Percentiles rank a stretch among this genome's conserved stretches.
Evolutionary conservation across 2,797 vertebrate species (phyloP).

Genomic region (Mareca penelope): DNA sequence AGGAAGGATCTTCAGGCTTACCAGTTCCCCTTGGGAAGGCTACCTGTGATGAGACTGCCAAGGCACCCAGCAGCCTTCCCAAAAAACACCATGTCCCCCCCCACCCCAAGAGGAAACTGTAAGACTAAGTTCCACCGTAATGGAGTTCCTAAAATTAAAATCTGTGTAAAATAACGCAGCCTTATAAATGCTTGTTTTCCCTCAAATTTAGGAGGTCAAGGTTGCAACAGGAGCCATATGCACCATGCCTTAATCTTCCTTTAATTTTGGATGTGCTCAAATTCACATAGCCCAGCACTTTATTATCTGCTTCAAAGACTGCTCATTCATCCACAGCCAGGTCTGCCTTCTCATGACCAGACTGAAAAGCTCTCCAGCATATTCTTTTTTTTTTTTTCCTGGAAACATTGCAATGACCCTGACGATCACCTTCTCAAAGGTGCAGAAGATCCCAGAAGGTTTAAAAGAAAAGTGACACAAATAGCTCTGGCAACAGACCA

Average conservation of each 20-base stretch:
- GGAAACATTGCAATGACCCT: not conserved
- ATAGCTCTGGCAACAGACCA: not conserved
- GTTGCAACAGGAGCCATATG: fast-evolving
- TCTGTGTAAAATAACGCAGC: not conserved
- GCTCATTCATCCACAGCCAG: not conserved
- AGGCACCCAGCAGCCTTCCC: not conserved
- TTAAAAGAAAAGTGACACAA: not conserved
- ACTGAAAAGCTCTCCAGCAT: not conserved
- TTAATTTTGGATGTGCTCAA: not conserved
- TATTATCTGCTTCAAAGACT: not conserved
- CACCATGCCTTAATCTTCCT: fast-evolving
- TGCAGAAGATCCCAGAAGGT: not conserved
- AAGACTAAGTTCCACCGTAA: not conserved
- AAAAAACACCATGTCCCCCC: not conserved
- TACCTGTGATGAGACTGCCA: not conserved
- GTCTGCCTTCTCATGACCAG: not conserved
- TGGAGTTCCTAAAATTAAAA: not conserved
- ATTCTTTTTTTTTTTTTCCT: not conserved
- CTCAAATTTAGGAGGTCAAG: not conserved
- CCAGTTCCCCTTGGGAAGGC: not conserved
- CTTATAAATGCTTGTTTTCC: not conserved
- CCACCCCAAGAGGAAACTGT: not conserved
- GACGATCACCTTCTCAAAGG: not conserved
- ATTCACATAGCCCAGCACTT: not conserved
- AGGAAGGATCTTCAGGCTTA: not conserved